These are phyloP conservation scores for Adelphocoris suturalis DNA, from an alignment of 2,888 invertebrate genomes.

Conservation along the genomic window DNA sequence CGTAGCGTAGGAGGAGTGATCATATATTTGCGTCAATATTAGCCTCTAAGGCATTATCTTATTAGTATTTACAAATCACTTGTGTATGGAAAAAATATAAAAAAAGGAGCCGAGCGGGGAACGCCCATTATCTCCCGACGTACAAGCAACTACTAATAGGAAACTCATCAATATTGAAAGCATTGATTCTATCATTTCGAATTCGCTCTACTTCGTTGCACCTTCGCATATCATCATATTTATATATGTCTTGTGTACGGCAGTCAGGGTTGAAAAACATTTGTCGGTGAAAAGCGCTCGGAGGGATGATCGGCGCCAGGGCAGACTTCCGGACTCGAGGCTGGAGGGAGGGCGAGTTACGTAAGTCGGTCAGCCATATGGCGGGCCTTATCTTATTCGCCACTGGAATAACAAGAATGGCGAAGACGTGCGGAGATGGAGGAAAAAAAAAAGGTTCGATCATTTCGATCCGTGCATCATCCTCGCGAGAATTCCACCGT, in stretches of 20 bases:
- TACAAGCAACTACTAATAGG: neutral
- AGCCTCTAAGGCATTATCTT: neutral
- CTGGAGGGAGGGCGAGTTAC: neutral
- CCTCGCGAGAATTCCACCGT: neutral
- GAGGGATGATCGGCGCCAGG: conserved; percentile 43
- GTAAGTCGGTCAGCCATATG: conserved; percentile 55
- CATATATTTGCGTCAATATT: neutral
- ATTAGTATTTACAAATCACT: conserved; percentile 1
- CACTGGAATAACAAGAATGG: conserved; percentile 54
- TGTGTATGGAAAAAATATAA: neutral
- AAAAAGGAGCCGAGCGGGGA: neutral
- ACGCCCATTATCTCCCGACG: neutral
- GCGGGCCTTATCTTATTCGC: conserved; percentile 45
- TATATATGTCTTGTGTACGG: neutral
- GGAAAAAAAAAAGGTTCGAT: neutral
- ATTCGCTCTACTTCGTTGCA: conserved; percentile 25
- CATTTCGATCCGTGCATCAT: neutral
- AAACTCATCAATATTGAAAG: conserved; percentile 18
- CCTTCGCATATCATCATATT: neutral
- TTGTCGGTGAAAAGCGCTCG: conserved; percentile 9
- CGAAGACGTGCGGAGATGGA: neutral
- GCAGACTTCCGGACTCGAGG: conserved; percentile 14
- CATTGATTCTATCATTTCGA: neutral
- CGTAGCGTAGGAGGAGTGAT: neutral
- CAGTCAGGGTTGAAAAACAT: conserved; percentile 1